phyloP scores from a whole-genome alignment of 2,888 invertebrate species.

The Gymnosoma rotundatum region DNA sequence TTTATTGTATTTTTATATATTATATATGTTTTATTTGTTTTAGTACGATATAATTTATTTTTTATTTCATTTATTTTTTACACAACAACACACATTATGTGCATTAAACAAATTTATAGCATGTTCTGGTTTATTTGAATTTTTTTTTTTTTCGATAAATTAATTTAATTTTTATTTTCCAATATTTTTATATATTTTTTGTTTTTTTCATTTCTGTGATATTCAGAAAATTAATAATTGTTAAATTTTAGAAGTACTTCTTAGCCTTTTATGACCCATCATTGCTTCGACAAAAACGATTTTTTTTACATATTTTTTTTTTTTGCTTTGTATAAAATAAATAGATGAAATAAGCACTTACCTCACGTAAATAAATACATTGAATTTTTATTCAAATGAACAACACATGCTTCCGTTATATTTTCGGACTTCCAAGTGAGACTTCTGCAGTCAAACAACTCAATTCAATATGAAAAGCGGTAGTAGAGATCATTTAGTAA shows the following conservation, averaged over 20 bases:
- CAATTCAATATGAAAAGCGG: neutral
- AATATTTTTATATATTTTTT: slow-evolving; percentile 24
- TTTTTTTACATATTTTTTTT: slow-evolving; percentile 13
- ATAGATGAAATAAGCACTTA: slow-evolving; percentile 13
- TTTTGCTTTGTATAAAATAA: slow-evolving; percentile 28
- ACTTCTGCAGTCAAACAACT: slow-evolving; percentile 34
- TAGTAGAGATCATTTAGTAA: neutral
- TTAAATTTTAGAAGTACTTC: slow-evolving; percentile 30
- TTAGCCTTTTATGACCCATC: neutral
- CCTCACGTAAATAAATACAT: slow-evolving; percentile 16
- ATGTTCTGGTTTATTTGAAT: slow-evolving; percentile 37
- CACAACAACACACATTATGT: slow-evolving; percentile 36
- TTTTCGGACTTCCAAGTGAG: slow-evolving; percentile 57
- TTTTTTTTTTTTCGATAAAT: slow-evolving; percentile 44
- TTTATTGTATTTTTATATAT: slow-evolving; percentile 50
- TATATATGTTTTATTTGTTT: slow-evolving; percentile 37
- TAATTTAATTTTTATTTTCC: slow-evolving; percentile 24
- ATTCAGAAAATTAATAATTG: slow-evolving; percentile 62
- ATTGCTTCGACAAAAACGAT: neutral
- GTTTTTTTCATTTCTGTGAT: slow-evolving; percentile 65
- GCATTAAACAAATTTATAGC: slow-evolving; percentile 58
- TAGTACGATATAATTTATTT: slow-evolving; percentile 31
- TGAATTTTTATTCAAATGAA: slow-evolving; percentile 3
- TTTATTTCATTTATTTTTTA: slow-evolving; percentile 43
- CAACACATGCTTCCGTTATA: slow-evolving; percentile 63